Evolutionary conservation across 2,888 invertebrate species (phyloP), one percentile per base, ranked within the genome.

Genomic region (Psylliodes chrysocephalus): DNA sequence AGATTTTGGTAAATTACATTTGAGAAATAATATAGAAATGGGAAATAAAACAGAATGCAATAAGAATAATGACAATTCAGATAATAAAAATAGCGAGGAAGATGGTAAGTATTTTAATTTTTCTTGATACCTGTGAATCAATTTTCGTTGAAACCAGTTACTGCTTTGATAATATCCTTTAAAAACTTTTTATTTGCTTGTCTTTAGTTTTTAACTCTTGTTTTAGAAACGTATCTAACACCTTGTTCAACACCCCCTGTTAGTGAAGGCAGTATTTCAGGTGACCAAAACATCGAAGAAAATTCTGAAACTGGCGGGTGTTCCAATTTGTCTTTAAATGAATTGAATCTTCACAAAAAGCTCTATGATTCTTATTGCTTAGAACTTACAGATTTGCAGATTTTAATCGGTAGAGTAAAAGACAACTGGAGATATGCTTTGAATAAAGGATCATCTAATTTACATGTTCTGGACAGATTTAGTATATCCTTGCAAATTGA

Each of bases 371-470:
- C 88, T 79, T 95, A 91, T 77, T 86, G 86, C 38, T 87, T 95
- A 49, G 92, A 93, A 78, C 84, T 95, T 71, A 91, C 91, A 53
- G 94, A 95, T 75, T 82, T 91, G 71, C 95, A 97, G 84, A 90
- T 97, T 54, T 83, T 98, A 70, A 92, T 96, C 51, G 95, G 95
- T 0, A 91, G 91, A 79, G 92, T 91, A 30, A 91, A 91, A 68
- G 96, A 96, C 78, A 93, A 94, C 82, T 95, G 95, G 93, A 90
- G 92, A 75, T 92, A 92, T 78, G 95, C 95, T 1, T 91, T 94
- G 75, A 87, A 91, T 17, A 91, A 93, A 79, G 91, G 91, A 35
- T 71, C 93, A 8, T 95, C 95, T 0, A 88, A 90, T 52, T 84
- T 96, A 71, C 96, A 97, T 77, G 88, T 97, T 22, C 84, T 98